Evolutionary conservation across 2,888 invertebrate species (phyloP).

Genomic region (Caenorhabditis doughertyi): DNA sequence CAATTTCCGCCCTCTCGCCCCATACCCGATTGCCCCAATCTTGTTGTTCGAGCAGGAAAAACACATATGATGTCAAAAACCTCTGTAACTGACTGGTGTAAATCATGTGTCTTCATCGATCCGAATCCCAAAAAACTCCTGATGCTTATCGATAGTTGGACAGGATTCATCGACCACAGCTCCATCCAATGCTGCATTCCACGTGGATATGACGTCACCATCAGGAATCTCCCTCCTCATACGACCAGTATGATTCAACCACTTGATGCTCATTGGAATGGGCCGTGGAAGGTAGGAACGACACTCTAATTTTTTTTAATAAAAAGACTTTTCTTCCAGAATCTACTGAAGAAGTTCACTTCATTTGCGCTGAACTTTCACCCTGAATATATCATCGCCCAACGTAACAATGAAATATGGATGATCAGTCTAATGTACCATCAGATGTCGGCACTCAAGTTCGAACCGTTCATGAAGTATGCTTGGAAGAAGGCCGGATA

Average conservation of each 20-base stretch:
- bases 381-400: neutral
- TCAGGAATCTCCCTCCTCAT: slow-evolving; percentile 14
- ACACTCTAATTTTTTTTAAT: too few species aligned
- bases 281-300: slow-evolving; percentile 13
- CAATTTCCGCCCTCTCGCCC: slow-evolving; percentile 7
- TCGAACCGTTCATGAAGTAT: slow-evolving; percentile 13
- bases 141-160: slow-evolving; percentile 48
- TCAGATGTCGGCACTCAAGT: neutral
- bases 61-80: slow-evolving; percentile 42
- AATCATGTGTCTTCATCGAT: slow-evolving; percentile 5
- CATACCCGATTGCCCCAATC: neutral
- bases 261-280: slow-evolving; percentile 14
- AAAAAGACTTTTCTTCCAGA: neutral
- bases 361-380: neutral
- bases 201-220: neutral
- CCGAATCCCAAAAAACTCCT: neutral
- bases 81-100: slow-evolving; percentile 17
- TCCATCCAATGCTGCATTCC: slow-evolving; percentile 10
- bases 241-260: slow-evolving; percentile 25
- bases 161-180: slow-evolving; percentile 27
- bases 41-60: slow-evolving; percentile 22
- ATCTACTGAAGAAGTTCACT: too few species aligned
- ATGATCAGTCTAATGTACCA: neutral
- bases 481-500: slow-evolving; percentile 10
- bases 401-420: slow-evolving; percentile 13